A percentile compares a stretch with the other conserved stretches of the same genome.
phyloP scores from a whole-genome alignment of 2,797 vertebrate species.

The Meda fulgida region DNA sequence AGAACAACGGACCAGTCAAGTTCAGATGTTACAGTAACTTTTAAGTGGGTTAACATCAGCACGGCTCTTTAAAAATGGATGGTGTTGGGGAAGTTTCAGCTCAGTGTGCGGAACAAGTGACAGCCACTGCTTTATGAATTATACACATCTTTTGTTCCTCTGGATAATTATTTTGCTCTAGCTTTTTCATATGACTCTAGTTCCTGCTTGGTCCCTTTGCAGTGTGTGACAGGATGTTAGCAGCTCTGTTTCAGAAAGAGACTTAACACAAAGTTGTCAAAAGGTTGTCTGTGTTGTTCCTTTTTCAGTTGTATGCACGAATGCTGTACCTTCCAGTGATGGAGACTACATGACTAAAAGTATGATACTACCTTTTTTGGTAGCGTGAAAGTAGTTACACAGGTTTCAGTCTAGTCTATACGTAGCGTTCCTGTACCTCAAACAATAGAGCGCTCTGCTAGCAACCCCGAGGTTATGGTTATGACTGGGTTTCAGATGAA shows the following conservation, averaged over 20 bases:
- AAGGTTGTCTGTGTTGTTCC: slow-evolving; percentile 3
- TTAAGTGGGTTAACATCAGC: slow-evolving; percentile 32
- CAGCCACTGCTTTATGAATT: slow-evolving; percentile 35
- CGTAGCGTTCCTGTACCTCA: neutral
- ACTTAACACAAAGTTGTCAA: slow-evolving; percentile 8
- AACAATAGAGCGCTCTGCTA: neutral
- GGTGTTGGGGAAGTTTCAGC: slow-evolving; percentile 25
- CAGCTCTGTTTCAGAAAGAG: slow-evolving; percentile 23
- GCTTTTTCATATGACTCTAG: slow-evolving; percentile 18
- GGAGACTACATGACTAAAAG: slow-evolving; percentile 3
- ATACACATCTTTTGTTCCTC: slow-evolving; percentile 45
- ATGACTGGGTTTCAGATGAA: slow-evolving; percentile 19
- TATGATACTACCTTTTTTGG: neutral
- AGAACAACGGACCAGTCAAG: neutral
- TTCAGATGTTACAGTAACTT: neutral
- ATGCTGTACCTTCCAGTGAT: neutral
- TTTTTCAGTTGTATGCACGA: slow-evolving; percentile 6
- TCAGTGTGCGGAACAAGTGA: slow-evolving; percentile 42
- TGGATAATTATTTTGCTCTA: slow-evolving; percentile 32
- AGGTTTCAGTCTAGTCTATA: neutral
- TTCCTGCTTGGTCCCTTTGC: slow-evolving; percentile 34
- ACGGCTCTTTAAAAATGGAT: slow-evolving; percentile 46
- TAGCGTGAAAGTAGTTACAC: neutral
- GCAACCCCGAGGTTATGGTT: neutral
- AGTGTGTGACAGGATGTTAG: slow-evolving; percentile 32